Evolutionary conservation across 2,797 vertebrate genomes (phyloP).

Genomic region (Takifugu ocellatus): DNA sequence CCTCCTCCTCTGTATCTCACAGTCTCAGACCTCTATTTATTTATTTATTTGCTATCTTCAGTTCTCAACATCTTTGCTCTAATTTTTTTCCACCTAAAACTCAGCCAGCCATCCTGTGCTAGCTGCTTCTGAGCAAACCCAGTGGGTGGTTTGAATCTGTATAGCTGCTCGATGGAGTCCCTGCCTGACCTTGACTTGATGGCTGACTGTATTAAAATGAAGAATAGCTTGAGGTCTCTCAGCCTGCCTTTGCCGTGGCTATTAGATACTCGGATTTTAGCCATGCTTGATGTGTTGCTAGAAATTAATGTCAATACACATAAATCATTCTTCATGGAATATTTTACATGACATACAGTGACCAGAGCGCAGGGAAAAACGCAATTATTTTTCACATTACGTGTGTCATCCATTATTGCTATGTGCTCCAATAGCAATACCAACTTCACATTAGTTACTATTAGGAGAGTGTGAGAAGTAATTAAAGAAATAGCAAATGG

Average conservation of each 20-base stretch:
- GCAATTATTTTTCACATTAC: constrained; percentile 4
- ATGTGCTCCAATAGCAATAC: too few relatives aligned
- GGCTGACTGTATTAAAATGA: constrained; percentile 7
- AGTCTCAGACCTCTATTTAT: constrained; percentile 38
- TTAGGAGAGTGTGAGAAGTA: too few relatives aligned
- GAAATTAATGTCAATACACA: constrained; percentile 26
- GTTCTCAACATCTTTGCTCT: constrained; percentile 13
- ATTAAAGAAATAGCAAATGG: too few relatives aligned
- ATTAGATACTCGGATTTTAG: constrained; percentile 1
- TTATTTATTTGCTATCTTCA: constrained; percentile 32
- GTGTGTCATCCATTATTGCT: constrained; percentile 1
- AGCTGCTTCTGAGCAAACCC: constrained; percentile 15
- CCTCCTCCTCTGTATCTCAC: constrained; percentile 28
- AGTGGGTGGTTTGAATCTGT: background rate
- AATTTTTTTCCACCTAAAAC: constrained; percentile 1
- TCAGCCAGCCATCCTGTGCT: background rate
- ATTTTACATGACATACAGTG: constrained; percentile 14
- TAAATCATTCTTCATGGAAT: constrained; percentile 26
- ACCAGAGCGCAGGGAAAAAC: background rate
- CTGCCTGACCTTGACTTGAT: constrained; percentile 35
- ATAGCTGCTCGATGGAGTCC: constrained; percentile 4
- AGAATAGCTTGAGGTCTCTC: constrained; percentile 6
- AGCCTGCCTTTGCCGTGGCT: background rate
- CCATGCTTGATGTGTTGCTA: constrained; percentile 14
- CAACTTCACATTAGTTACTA: too few relatives aligned